phyloP scores from a whole-genome alignment of 2,113 vertebrate species.

The Eclectus roratus region DNA sequence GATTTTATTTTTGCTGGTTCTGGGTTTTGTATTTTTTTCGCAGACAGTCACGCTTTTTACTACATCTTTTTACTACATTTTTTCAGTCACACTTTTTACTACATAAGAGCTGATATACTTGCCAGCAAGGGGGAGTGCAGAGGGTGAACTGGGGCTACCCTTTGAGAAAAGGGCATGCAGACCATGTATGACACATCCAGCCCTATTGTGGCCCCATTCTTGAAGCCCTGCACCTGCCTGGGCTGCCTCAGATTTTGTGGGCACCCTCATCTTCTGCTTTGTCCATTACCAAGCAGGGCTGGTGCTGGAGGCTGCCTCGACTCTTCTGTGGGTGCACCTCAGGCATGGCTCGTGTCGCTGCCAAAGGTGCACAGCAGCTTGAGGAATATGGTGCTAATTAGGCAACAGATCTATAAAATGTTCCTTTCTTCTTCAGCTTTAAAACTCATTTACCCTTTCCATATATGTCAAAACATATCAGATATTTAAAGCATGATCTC shows the following conservation, averaged over 20 bases:
- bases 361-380: neutral
- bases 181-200: fast-evolving
- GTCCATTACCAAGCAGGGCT: neutral
- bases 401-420: neutral
- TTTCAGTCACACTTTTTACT: neutral
- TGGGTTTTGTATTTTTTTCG: neutral
- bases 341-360: neutral
- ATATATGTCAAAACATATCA: conserved; percentile 55
- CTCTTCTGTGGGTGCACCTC: neutral
- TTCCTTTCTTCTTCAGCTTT: conserved; percentile 37
- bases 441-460: conserved; percentile 41
- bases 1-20: neutral
- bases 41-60: neutral
- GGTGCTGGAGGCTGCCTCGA: neutral
- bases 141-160: neutral
- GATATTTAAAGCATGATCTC: conserved; percentile 25
- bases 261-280: neutral
- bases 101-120: fast-evolving
- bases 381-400: neutral
- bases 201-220: neutral
- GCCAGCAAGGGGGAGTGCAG: neutral
- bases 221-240: neutral
- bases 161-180: neutral
- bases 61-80: too few relatives aligned
- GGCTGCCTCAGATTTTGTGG: neutral